Percentiles rank a stretch among this genome's conserved stretches.
Evolutionary conservation across 37 sponge, comb jelly and placozoan species (phyloP).

Genomic region (Halichondria panicea): DNA sequence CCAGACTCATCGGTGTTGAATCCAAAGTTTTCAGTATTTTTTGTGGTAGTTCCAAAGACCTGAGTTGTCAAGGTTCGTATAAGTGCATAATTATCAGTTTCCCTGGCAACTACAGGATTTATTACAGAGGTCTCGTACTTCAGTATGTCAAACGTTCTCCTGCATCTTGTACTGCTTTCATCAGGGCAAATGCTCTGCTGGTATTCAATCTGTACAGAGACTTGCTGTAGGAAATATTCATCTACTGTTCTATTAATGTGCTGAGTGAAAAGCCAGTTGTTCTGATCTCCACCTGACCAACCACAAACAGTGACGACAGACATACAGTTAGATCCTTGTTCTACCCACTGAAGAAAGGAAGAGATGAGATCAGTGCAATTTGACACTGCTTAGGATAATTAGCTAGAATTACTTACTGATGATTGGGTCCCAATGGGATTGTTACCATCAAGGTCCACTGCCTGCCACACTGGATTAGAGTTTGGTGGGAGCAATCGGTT

Average conservation of each 20-base stretch:
- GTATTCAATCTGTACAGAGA: slow-evolving; percentile 14
- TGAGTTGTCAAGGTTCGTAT: neutral
- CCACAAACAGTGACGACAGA: neutral
- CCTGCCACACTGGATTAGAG: slow-evolving; percentile 1
- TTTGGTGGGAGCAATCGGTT: neutral
- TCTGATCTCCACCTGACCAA: neutral
- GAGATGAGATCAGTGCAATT: too few species aligned
- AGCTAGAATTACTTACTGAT: neutral
- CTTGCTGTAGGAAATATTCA: slow-evolving; percentile 19
- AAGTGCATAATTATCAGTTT: slow-evolving; percentile 4
- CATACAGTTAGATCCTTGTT: neutral
- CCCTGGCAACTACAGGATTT: slow-evolving; percentile 4
- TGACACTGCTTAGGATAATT: too few species aligned
- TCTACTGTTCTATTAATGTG: slow-evolving; percentile 31
- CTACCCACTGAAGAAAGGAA: neutral
- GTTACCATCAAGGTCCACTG: slow-evolving; percentile 22
- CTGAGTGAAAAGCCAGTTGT: slow-evolving; percentile 49
- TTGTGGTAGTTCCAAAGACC: neutral
- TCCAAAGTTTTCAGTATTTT: neutral
- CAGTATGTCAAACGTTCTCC: neutral
- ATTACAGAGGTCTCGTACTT: slow-evolving; percentile 16
- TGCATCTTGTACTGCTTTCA: neutral
- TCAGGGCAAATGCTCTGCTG: slow-evolving; percentile 3
- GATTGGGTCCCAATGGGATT: too few species aligned
- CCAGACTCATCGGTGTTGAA: slow-evolving; percentile 6